Percentiles rank a stretch among this genome's conserved stretches.
These are phyloP conservation scores for Lottia scabra DNA, from an alignment of 2,888 invertebrate species.

Conservation along the genomic window DNA sequence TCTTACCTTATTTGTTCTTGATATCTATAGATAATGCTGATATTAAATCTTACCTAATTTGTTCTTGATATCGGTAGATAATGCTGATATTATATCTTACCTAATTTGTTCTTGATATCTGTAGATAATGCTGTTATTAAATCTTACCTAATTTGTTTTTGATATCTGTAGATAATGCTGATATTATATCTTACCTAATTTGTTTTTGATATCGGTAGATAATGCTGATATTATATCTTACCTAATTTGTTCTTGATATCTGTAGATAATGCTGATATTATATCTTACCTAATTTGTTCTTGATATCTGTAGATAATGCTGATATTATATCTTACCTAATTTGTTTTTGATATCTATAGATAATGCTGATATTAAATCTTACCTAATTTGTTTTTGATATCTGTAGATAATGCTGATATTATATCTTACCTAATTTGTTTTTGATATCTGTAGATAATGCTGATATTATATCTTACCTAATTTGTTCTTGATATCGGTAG, in stretches of 20 bases:
- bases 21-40: conserved; percentile 37
- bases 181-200: conserved; percentile 35
- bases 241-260: conserved; percentile 43
- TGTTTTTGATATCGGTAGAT: conserved; percentile 39
- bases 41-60: conserved; percentile 37
- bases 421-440: conserved; percentile 39
- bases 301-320: conserved; percentile 38
- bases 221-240: conserved; percentile 36
- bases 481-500: conserved; percentile 41
- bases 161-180: conserved; percentile 37
- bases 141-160: conserved; percentile 39
- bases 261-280: conserved; percentile 36
- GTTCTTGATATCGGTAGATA: conserved; percentile 40
- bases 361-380: conserved; percentile 35
- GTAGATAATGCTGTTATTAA: conserved; percentile 36
- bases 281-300: conserved; percentile 37
- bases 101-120: conserved; percentile 42
- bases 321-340: conserved; percentile 33
- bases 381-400: conserved; percentile 43
- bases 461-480: conserved; percentile 33
- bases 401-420: conserved; percentile 35
- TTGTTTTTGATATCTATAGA: conserved; percentile 41
- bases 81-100: conserved; percentile 34
- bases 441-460: conserved; percentile 39
- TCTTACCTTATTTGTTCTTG: conserved; percentile 39